These are phyloP conservation scores for Pseudococcus viburni DNA, from an alignment of 2,888 invertebrate species.

Conservation along the genomic window DNA sequence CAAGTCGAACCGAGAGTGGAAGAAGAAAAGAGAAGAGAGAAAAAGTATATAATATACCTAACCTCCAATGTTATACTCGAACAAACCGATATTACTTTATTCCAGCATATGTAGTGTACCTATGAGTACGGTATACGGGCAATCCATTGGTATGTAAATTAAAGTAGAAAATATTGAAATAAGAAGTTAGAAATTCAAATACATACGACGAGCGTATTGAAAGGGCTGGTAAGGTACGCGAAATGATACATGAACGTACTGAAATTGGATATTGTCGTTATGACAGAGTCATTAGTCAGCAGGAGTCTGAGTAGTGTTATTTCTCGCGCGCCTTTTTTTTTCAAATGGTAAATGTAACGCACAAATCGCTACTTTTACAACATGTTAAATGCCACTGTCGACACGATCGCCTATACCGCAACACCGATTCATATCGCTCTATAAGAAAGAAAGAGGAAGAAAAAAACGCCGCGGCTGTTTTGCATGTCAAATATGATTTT, in stretches of 20 bases:
- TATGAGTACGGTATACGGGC: not conserved
- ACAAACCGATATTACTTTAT: not conserved
- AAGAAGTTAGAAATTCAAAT: slow-evolving; percentile 46
- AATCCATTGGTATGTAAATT: slow-evolving; percentile 49
- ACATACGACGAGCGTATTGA: not conserved
- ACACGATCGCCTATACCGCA: slow-evolving; percentile 25
- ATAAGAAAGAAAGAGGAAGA: not conserved
- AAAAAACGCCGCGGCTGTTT: slow-evolving; percentile 23
- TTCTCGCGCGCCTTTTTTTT: slow-evolving; percentile 28
- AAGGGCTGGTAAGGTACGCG: not conserved
- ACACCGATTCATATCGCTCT: slow-evolving; percentile 34
- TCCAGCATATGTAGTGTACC: not conserved
- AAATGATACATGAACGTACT: slow-evolving; percentile 61
- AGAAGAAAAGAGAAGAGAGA: not conserved
- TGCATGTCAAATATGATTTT: slow-evolving; percentile 50
- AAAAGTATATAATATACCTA: not conserved
- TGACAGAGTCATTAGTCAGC: slow-evolving; percentile 64
- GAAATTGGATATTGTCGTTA: slow-evolving; percentile 61
- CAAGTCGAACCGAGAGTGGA: not conserved
- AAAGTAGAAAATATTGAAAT: slow-evolving; percentile 47
- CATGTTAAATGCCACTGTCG: slow-evolving; percentile 59
- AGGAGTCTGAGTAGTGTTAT: slow-evolving; percentile 25
- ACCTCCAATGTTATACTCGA: not conserved
- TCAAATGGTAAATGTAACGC: slow-evolving; percentile 54
- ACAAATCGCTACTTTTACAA: slow-evolving; percentile 62